These are phyloP conservation scores for Nomada fucata DNA, from an alignment of 2,888 invertebrate genomes.

Conservation along the genomic window DNA sequence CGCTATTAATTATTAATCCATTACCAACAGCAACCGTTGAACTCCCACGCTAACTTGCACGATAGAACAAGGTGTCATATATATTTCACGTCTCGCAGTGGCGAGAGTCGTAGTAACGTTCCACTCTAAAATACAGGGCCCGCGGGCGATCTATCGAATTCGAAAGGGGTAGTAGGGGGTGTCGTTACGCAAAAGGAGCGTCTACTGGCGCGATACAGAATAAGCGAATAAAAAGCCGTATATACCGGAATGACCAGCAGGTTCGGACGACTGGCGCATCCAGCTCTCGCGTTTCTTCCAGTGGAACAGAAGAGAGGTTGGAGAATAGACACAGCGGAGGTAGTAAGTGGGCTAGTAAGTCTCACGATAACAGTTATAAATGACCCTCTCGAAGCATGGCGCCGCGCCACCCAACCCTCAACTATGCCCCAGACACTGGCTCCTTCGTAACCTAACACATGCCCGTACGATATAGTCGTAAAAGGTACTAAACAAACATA, in stretches of 20 bases:
- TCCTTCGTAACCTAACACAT: slow-evolving; percentile 61
- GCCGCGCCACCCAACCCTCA: slow-evolving; percentile 71
- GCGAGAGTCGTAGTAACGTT: background rate
- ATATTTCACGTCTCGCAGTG: background rate
- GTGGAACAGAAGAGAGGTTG: slow-evolving; percentile 34
- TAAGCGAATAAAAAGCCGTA: slow-evolving; percentile 46
- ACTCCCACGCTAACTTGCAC: too few species aligned
- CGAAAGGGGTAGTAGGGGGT: slow-evolving; percentile 1
- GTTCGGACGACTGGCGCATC: slow-evolving; percentile 43
- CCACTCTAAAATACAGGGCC: slow-evolving; percentile 19
- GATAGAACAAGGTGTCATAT: background rate
- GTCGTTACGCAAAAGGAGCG: slow-evolving; percentile 58
- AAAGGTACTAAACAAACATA: slow-evolving; percentile 74
- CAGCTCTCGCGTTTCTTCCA: slow-evolving; percentile 49
- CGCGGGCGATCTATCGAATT: slow-evolving; percentile 34
- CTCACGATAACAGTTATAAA: slow-evolving; percentile 77
- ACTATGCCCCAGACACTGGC: slow-evolving; percentile 69
- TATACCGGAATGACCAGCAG: slow-evolving; percentile 56
- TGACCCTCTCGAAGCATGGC: slow-evolving; percentile 76
- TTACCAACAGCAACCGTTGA: too few species aligned
- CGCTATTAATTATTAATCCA: too few species aligned
- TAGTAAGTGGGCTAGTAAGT: slow-evolving; percentile 78
- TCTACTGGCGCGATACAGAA: slow-evolving; percentile 57
- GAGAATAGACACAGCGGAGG: slow-evolving; percentile 70
- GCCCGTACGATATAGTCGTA: slow-evolving; percentile 67